A percentile compares a stretch with the other conserved stretches of the same genome.
These are phyloP conservation scores for Andrena dorsata DNA, from an alignment of 2,888 invertebrate genomes.

Conservation along the genomic window DNA sequence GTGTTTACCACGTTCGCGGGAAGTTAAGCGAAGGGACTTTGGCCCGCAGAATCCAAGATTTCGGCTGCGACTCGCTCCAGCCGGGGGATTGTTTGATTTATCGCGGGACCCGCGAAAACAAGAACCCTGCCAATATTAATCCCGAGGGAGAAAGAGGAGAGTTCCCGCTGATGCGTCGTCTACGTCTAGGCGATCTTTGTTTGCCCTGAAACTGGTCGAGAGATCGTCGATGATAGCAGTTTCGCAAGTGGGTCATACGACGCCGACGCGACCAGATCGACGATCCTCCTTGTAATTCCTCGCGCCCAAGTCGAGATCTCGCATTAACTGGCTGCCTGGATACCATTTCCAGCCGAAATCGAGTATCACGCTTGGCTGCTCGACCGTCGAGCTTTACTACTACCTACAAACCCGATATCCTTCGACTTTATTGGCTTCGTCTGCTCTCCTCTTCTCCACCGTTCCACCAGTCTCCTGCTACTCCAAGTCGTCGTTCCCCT, in stretches of 20 bases:
- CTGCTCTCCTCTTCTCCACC: not conserved
- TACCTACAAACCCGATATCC: slow-evolving; percentile 19
- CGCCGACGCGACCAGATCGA: slow-evolving; percentile 35
- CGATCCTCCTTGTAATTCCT: slow-evolving; percentile 45
- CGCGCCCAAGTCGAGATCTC: slow-evolving; percentile 67
- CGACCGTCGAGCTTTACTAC: slow-evolving; percentile 49
- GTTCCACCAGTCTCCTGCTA: not conserved
- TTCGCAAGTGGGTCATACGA: slow-evolving; percentile 67
- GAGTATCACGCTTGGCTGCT: slow-evolving; percentile 61
- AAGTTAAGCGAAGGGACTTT: slow-evolving; percentile 4
- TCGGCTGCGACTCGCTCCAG: slow-evolving; percentile 31
- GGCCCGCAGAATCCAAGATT: slow-evolving; percentile 38
- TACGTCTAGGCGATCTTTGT: slow-evolving; percentile 20
- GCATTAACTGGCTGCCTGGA: slow-evolving; percentile 61
- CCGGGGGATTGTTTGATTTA: slow-evolving; percentile 67
- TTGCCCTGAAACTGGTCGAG: slow-evolving; percentile 17
- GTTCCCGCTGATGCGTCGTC: slow-evolving; percentile 13
- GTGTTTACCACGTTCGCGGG: slow-evolving; percentile 21
- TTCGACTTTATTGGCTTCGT: slow-evolving; percentile 30
- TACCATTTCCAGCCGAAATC: slow-evolving; percentile 43
- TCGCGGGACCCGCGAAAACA: slow-evolving; percentile 67
- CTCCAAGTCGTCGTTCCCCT: not conserved
- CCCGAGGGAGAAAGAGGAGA: slow-evolving; percentile 11
- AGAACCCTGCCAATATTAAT: slow-evolving; percentile 68
- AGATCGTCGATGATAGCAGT: slow-evolving; percentile 42